Evolutionary conservation across 2,797 vertebrate genomes (phyloP).

Genomic region (Enteromius paludinosus): DNA sequence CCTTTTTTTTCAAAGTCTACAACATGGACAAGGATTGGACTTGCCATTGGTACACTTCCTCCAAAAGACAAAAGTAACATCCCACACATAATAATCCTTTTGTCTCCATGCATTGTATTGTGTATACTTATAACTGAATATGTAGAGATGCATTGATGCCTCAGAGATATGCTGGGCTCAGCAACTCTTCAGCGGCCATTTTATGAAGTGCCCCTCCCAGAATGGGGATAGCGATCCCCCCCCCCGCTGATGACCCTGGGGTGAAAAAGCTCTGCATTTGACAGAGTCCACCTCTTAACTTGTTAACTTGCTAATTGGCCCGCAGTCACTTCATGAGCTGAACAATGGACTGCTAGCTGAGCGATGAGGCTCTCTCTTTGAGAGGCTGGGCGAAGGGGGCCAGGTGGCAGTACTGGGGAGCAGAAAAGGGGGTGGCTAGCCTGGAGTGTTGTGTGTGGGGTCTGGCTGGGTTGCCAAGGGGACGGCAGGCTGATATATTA

Average conservation of each 20-base stretch:
- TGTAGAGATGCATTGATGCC: background rate
- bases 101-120: background rate
- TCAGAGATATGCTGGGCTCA: conserved; percentile 34
- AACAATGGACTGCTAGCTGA: conserved; percentile 70
- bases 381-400: conserved; percentile 60
- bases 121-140: background rate
- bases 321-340: conserved; percentile 76
- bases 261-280: conserved; percentile 84
- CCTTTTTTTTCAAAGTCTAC: background rate
- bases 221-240: conserved; percentile 54
- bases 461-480: conserved; percentile 66
- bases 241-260: conserved; percentile 70
- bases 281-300: conserved; percentile 89
- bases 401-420: conserved; percentile 63
- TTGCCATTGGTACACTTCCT: background rate
- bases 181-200: conserved; percentile 54
- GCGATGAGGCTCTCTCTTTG: conserved; percentile 67
- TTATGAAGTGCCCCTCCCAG: conserved; percentile 55
- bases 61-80: background rate
- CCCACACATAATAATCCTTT: background rate
- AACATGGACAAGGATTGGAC: background rate
- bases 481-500: conserved; percentile 69
- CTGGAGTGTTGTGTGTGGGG: conserved; percentile 68
- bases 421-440: conserved; percentile 56
- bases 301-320: conserved; percentile 90